Percentiles rank a stretch among this genome's conserved stretches.
Evolutionary conservation across 1,140 invertebrate genomes (phyloP).

Genomic region (Drosophila elegans): DNA sequence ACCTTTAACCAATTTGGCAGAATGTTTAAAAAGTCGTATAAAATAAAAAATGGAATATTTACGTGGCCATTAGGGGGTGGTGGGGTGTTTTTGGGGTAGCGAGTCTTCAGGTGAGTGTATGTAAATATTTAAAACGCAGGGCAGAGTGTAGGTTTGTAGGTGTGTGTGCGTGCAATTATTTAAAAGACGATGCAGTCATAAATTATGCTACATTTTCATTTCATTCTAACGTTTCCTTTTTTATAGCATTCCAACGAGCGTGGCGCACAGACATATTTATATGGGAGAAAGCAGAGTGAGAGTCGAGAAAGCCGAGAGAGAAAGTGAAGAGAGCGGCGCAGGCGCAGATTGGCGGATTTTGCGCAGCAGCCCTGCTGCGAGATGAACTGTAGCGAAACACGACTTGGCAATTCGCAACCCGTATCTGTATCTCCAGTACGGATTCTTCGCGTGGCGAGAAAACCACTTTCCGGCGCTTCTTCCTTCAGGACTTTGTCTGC

Average conservation of each 20-base stretch:
- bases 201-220: constrained; percentile 83
- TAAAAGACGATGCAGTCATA: constrained; percentile 82
- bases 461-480: constrained; percentile 4
- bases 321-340: constrained; percentile 28
- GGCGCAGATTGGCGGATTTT: constrained; percentile 57
- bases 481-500: constrained; percentile 20
- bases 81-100: not conserved
- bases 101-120: constrained; percentile 52
- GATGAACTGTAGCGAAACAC: constrained; percentile 38
- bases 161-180: constrained; percentile 78
- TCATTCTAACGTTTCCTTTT: constrained; percentile 82
- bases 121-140: constrained; percentile 68
- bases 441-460: constrained; percentile 68
- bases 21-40: constrained; percentile 51
- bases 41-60: constrained; percentile 67
- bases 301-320: not conserved
- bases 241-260: constrained; percentile 77
- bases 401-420: constrained; percentile 38
- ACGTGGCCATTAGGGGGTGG: constrained; percentile 42
- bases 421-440: constrained; percentile 73
- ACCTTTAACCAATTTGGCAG: constrained; percentile 52
- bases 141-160: constrained; percentile 20
- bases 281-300: constrained; percentile 11
- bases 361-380: constrained; percentile 62
- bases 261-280: constrained; percentile 33